These are phyloP conservation scores for Psettodes erumei DNA, from an alignment of 2,113 vertebrate species.

Conservation along the genomic window DNA sequence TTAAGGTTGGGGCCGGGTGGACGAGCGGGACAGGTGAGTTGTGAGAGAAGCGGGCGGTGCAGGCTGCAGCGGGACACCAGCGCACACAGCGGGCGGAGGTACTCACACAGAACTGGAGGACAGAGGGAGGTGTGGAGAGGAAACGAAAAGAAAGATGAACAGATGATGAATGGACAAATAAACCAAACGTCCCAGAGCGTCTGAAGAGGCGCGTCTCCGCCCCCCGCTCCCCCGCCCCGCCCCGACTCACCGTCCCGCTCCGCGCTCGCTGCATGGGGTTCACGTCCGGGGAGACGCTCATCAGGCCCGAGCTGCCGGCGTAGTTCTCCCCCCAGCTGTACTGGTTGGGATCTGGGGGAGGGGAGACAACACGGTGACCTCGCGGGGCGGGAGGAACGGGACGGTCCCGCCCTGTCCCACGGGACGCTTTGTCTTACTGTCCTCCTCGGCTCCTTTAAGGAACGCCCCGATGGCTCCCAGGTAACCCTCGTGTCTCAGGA, in stretches of 20 bases:
- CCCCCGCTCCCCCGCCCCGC: too few relatives aligned
- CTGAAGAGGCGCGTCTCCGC: too few relatives aligned
- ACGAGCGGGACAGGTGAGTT: too few relatives aligned
- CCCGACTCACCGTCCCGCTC: conserved; percentile 96
- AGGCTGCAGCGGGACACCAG: too few relatives aligned
- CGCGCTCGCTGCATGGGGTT: conserved; percentile 90
- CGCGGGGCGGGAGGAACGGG: too few relatives aligned
- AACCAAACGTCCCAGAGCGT: too few relatives aligned
- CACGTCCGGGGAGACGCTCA: conserved; percentile 94
- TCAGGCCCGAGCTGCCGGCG: conserved; percentile 95
- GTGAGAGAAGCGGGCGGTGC: too few relatives aligned
- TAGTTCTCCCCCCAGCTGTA: conserved; percentile 99
- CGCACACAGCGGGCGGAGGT: conserved; percentile 45
- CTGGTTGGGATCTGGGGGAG: conserved; percentile 92
- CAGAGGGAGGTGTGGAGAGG: conserved; percentile 64
- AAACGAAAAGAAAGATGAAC: conserved; percentile 64
- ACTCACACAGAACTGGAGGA: conserved; percentile 85
- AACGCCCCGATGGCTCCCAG: conserved; percentile 97
- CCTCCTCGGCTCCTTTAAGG: conserved; percentile 97
- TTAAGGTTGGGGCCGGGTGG: too few relatives aligned
- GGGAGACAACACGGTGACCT: too few relatives aligned
- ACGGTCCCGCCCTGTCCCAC: too few relatives aligned
- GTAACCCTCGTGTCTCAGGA: conserved; percentile 97
- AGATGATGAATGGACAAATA: conserved; percentile 10
- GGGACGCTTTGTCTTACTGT: conserved; percentile 92